Conservation (phyloP, 2,113 vertebrate species). For the Ammodytes marinus region DNA sequence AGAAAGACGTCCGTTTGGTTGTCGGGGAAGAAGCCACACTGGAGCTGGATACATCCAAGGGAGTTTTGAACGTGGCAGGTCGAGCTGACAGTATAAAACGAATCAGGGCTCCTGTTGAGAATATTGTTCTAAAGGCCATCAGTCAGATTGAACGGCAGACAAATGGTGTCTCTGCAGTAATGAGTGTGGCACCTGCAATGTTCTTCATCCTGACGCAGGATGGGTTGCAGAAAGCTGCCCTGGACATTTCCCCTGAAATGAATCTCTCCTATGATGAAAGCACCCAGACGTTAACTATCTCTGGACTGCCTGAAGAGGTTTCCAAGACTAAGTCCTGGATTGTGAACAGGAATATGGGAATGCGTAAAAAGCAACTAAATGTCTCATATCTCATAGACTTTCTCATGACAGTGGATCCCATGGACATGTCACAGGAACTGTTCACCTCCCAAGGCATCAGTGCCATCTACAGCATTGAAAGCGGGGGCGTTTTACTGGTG, state of each 20-base stretch:
- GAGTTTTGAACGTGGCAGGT: constrained; percentile 82
- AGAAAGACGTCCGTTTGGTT: constrained; percentile 56
- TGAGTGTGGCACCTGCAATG: constrained; percentile 70
- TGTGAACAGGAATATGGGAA: constrained; percentile 68
- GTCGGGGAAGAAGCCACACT: constrained; percentile 67
- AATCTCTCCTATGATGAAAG: constrained; percentile 76
- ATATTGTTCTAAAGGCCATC: constrained; percentile 57
- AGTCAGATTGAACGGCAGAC: constrained; percentile 78
- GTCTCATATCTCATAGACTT: constrained; percentile 79
- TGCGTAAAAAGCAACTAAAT: constrained; percentile 71
- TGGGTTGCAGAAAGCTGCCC: constrained; percentile 67
- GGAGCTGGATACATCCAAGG: constrained; percentile 50
- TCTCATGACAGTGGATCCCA: constrained; percentile 75
- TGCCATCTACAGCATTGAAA: constrained; percentile 80
- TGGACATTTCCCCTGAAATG: constrained; percentile 72
- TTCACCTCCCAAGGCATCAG: constrained; percentile 84
- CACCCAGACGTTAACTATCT: constrained; percentile 74
- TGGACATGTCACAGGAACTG: constrained; percentile 80
- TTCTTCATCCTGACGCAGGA: constrained; percentile 81
- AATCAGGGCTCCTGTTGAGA: constrained; percentile 70
- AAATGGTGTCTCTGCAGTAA: constrained; percentile 70
- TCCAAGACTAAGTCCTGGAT: constrained; percentile 83
- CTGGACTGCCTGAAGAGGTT: constrained; percentile 83
- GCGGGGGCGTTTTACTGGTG: constrained; percentile 72
- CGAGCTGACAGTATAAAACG: constrained; percentile 72